Percentiles rank a stretch among this genome's conserved stretches.
Conservation (phyloP, 2,113 vertebrate genomes). For the Callaeas wilsoni region DNA sequence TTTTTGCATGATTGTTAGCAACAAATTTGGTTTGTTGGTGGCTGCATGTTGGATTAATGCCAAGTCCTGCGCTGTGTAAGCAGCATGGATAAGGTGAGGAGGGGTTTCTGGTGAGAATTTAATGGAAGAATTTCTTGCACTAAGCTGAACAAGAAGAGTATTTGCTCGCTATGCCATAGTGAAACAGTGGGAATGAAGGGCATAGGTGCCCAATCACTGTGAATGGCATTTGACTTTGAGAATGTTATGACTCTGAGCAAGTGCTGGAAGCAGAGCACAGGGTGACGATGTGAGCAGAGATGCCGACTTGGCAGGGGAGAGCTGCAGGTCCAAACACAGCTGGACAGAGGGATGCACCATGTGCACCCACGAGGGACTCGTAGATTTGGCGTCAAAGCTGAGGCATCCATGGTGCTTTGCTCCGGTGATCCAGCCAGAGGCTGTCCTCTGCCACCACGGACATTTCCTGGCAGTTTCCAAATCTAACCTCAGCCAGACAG, state of each 20-base stretch:
- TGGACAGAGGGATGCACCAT: fast-evolving
- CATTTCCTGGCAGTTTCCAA: background rate
- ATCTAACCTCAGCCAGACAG: background rate
- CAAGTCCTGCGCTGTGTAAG: fast-evolving
- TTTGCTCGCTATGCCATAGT: background rate
- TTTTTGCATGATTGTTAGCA: background rate
- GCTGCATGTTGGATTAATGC: background rate
- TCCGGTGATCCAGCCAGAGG: background rate
- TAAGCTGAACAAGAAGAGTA: background rate
- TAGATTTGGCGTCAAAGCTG: background rate
- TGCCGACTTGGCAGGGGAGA: background rate
- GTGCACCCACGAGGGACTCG: fast-evolving
- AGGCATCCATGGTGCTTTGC: background rate
- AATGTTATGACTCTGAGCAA: background rate
- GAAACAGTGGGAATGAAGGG: background rate
- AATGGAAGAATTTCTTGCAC: background rate
- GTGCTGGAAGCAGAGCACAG: background rate
- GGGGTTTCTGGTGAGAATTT: background rate
- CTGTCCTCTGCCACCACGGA: background rate
- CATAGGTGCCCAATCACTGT: background rate
- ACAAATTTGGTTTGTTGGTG: background rate
- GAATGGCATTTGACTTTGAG: background rate
- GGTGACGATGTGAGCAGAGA: background rate
- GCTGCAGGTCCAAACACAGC: background rate
- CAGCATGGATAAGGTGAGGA: background rate